Percentiles rank a stretch among this genome's conserved stretches.
These are phyloP conservation scores for Pseudomyrmex concolor DNA, from an alignment of 1,140 invertebrate species.

Conservation along the genomic window DNA sequence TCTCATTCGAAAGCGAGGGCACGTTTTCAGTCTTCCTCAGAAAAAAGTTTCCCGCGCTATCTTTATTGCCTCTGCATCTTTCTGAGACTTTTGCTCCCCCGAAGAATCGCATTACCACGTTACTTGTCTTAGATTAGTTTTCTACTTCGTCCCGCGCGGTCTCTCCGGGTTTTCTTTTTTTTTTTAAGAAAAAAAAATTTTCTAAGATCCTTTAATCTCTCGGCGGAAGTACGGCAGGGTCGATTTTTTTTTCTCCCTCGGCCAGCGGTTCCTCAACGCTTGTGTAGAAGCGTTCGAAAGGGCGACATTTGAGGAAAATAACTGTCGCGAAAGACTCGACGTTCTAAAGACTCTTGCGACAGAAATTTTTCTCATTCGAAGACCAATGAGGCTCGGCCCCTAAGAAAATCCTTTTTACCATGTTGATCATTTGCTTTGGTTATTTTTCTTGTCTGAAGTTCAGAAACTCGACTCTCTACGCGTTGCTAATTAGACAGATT, in stretches of 20 bases:
- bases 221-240: constrained; percentile 13
- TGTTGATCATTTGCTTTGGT: constrained; percentile 57
- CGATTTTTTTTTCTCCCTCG: constrained; percentile 29
- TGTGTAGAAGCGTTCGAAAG: constrained; percentile 46
- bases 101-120: constrained; percentile 58
- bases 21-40: constrained; percentile 53
- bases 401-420: constrained; percentile 47
- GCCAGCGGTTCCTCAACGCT: constrained; percentile 25
- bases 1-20: constrained; percentile 54
- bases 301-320: constrained; percentile 49
- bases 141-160: constrained; percentile 13
- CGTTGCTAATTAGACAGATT: no score
- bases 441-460: constrained; percentile 48
- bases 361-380: constrained; percentile 60
- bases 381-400: constrained; percentile 12
- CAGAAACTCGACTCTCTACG: constrained; percentile 12
- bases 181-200: constrained; percentile 45
- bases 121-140: constrained; percentile 71
- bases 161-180: no score
- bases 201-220: constrained; percentile 56
- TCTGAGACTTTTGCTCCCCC: constrained; percentile 44
- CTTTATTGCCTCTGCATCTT: constrained; percentile 63
- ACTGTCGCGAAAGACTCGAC: constrained; percentile 37
- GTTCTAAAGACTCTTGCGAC: constrained; percentile 40
- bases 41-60: constrained; percentile 38